Conservation (phyloP, 2,888 invertebrate genomes). For the Philonicus albiceps region DNA sequence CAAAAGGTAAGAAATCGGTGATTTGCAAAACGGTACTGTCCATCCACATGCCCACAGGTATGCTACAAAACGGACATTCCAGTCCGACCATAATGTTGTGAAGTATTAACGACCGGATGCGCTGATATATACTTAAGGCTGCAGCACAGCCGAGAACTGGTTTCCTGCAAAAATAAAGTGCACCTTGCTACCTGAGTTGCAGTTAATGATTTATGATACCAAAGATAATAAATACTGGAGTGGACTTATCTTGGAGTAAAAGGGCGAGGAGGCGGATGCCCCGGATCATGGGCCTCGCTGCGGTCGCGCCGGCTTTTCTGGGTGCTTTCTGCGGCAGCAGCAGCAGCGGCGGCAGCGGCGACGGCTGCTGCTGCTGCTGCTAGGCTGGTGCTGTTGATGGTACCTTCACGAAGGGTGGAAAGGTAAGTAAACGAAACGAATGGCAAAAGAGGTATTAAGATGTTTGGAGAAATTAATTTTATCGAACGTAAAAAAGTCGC, state of each 20-base stretch:
- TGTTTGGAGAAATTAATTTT: conserved; percentile 48
- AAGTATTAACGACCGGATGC: conserved; percentile 51
- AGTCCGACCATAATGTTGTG: conserved; percentile 47
- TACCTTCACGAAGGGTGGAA: conserved; percentile 8
- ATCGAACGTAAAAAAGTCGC: conserved; percentile 43
- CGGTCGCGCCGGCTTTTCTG: neutral
- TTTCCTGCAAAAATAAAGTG: conserved; percentile 51
- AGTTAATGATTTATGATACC: conserved; percentile 54
- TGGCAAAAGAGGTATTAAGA: conserved; percentile 45
- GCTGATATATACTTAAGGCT: conserved; percentile 49
- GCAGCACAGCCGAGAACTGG: conserved; percentile 37
- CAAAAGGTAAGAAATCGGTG: conserved; percentile 42
- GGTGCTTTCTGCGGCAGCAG: neutral
- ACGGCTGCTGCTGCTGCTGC: neutral
- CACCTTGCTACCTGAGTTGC: conserved; percentile 55
- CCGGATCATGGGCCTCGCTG: neutral
- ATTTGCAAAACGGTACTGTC: conserved; percentile 50
- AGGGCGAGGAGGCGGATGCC: conserved; percentile 29
- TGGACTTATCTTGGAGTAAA: conserved; percentile 49
- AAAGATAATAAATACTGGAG: conserved; percentile 54
- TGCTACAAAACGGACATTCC: conserved; percentile 45
- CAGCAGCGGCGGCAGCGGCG: neutral
- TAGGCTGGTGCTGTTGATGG: neutral
- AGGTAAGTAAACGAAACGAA: conserved; percentile 39
- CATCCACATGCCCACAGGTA: conserved; percentile 44